Evolutionary conservation across 1,140 invertebrate genomes (phyloP).

Genomic region (Eumeta japonica): DNA sequence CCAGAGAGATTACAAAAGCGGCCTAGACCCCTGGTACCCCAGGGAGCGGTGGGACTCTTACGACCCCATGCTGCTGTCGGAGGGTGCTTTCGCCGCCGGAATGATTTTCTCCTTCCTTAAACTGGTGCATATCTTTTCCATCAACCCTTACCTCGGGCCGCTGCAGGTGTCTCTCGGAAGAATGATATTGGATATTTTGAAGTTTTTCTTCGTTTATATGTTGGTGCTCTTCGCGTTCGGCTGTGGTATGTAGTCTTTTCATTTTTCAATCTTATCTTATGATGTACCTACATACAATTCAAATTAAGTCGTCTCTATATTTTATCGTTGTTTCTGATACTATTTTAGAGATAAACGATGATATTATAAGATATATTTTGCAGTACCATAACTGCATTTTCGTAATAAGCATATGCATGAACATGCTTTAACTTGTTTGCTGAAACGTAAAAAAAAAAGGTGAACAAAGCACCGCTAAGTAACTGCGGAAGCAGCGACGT

Average conservation of each 20-base stretch:
- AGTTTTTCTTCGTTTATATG: slow-evolving; percentile 92
- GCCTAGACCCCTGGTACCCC: slow-evolving; percentile 77
- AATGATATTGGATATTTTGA: slow-evolving; percentile 92
- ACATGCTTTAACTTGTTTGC: too few species aligned
- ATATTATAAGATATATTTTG: too few species aligned
- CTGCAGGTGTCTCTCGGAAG: slow-evolving; percentile 81
- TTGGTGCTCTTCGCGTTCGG: slow-evolving; percentile 87
- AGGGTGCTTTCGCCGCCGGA: slow-evolving; percentile 90
- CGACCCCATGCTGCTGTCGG: slow-evolving; percentile 90
- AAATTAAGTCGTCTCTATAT: neutral
- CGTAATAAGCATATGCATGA: too few species aligned
- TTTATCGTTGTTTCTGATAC: too few species aligned
- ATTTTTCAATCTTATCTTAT: slow-evolving; percentile 4
- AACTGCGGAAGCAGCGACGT: too few species aligned
- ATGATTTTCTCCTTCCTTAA: slow-evolving; percentile 95
- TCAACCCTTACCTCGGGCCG: slow-evolving; percentile 91
- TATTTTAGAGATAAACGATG: too few species aligned
- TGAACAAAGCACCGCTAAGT: too few species aligned
- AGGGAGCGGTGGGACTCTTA: slow-evolving; percentile 88
- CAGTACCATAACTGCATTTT: too few species aligned
- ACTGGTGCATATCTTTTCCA: slow-evolving; percentile 92
- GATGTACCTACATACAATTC: slow-evolving; percentile 1
- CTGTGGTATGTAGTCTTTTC: slow-evolving; percentile 77
- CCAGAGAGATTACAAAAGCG: slow-evolving; percentile 70
- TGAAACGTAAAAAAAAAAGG: too few species aligned